These are phyloP conservation scores for Cladopsammia gracilis DNA, from an alignment of 64 coral and sea anemone genomes.

Conservation along the genomic window DNA sequence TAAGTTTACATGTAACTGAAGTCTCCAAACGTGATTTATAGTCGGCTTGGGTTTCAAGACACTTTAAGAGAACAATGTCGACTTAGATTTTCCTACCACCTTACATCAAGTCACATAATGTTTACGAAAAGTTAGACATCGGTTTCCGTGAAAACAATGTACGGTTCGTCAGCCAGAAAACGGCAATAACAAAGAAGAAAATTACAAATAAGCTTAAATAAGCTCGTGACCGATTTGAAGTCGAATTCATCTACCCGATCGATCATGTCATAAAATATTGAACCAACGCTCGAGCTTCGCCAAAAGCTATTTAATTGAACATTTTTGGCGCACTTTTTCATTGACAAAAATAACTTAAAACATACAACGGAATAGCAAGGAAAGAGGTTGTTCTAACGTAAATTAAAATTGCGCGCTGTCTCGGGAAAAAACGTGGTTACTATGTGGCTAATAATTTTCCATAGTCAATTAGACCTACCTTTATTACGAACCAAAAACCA, in stretches of 20 bases:
- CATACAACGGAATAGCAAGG: not conserved
- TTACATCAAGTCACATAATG: too few relatives aligned
- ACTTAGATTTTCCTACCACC: too few relatives aligned
- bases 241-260: too few relatives aligned
- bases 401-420: not conserved
- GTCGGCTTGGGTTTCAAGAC: not conserved
- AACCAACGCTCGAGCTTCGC: not conserved
- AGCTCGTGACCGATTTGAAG: too few relatives aligned
- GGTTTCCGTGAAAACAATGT: too few relatives aligned
- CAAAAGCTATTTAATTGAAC: not conserved
- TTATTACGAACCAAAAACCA: not conserved
- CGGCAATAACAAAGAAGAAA: not conserved
- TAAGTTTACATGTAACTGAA: too few relatives aligned
- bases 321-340: not conserved
- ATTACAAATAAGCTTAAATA: not conserved
- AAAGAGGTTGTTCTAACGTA: not conserved
- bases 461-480: not conserved
- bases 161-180: too few relatives aligned
- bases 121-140: too few relatives aligned
- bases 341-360: not conserved
- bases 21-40: not conserved
- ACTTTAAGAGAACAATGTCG: not conserved
- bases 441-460: not conserved
- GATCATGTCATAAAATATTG: not conserved
- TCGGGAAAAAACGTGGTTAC: not conserved